Evolutionary conservation across 2,113 vertebrate genomes (phyloP), one percentile per base, ranked within the genome.

Genomic region (Pardalotus punctatus): DNA sequence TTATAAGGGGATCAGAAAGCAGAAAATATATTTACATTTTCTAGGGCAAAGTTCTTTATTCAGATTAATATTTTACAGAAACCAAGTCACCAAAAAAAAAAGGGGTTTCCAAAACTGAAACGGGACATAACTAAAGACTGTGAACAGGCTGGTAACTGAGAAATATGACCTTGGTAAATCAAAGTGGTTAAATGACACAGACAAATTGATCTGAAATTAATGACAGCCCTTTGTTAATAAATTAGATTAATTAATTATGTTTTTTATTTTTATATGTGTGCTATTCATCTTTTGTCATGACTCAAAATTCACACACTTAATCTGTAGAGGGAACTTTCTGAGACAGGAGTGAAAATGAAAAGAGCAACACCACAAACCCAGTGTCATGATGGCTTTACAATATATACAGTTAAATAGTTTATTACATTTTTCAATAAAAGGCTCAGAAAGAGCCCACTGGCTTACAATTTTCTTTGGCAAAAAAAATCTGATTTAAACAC

Each of bases 401-500:
- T 95, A 86, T 89, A 95, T 96, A 87, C 57, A 81, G 78, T 80
- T 95, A 91, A 96, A 97, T 96, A 90, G 79, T 93, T 96, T 97
- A 97, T 95, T 97, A 93, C 12, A 14, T 95, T 95, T 92, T 97
- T 96, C 86, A 96, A 89, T 97, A 97, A 97, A 97, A 97, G 89
- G 31, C 90, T 97, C 77, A 65, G 96, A 97, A 97, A 97, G 92
- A 86, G 27, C 65, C 53, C 61, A 97, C 94, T 89, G 91, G 79
- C 76, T 96, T 96, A 90, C 85, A 89, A 97, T 97, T 98, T 97
- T 98, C 93, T 96, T 98, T 97, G 96, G 97, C 77, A 90, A 94
- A 88, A 88, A 88, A 61, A 9, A 14, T 40, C 72, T 76, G 88
- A 73, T 95, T 97, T 96, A 96, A 97, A 97, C 85, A 97, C 78